phyloP scores from a whole-genome alignment of 1,140 invertebrate species.

The Drosophila jambulina region DNA sequence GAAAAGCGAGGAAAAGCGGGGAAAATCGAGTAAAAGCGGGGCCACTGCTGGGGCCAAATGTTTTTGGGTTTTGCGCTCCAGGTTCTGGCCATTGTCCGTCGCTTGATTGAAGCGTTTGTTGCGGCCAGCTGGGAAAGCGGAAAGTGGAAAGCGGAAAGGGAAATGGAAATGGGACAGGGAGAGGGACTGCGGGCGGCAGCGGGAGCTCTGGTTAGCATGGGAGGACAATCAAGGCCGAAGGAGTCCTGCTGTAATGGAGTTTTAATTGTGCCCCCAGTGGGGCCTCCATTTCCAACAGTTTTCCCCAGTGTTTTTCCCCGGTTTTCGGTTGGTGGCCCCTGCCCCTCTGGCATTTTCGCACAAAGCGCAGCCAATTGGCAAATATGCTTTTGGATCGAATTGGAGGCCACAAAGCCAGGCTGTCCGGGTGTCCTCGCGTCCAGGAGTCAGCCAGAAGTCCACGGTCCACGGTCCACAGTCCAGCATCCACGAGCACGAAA shows the following conservation, averaged over 20 bases:
- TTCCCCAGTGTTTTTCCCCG: background rate
- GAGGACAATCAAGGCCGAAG: conserved; percentile 19
- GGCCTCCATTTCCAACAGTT: background rate
- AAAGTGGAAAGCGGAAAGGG: conserved; percentile 11
- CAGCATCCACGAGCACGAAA: conserved; percentile 12
- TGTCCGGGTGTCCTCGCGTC: background rate
- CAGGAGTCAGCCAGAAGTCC: background rate
- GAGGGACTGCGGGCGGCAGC: background rate
- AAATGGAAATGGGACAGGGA: background rate
- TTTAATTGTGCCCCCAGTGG: conserved; percentile 22
- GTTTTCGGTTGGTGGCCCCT: background rate
- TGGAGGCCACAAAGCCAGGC: conserved; percentile 7
- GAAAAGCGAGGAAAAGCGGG: background rate
- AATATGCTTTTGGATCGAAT: conserved; percentile 51
- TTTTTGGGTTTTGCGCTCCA: conserved; percentile 31
- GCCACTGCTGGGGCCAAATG: conserved; percentile 17
- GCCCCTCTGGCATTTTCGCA: conserved; percentile 29
- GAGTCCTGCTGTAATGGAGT: conserved; percentile 32
- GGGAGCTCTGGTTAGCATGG: conserved; percentile 5
- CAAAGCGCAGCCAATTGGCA: conserved; percentile 56
- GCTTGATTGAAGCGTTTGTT: conserved; percentile 53
- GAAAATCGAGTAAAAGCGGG: background rate
- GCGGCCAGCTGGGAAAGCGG: conserved; percentile 16
- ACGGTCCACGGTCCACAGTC: background rate
- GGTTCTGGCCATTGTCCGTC: conserved; percentile 23